These are phyloP conservation scores for Girardinus metallicus DNA, from an alignment of 2,797 vertebrate species.

Conservation along the genomic window DNA sequence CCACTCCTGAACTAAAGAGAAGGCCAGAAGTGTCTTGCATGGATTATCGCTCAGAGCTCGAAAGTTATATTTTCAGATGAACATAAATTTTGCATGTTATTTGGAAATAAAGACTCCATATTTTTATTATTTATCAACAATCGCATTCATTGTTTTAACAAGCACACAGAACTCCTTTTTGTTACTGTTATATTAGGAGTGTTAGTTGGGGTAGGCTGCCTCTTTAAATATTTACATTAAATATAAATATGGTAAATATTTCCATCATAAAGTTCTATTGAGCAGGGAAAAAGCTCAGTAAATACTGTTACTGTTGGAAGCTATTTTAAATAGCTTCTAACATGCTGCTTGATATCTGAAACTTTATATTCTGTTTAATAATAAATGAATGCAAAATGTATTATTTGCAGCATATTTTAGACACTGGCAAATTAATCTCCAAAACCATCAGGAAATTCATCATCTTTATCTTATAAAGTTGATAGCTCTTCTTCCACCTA, in stretches of 20 bases:
- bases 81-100: neutral
- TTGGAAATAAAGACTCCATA: neutral
- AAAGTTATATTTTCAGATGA: neutral
- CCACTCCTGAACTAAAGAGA: neutral
- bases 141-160: neutral
- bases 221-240: constrained; percentile 24
- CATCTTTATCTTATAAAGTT: constrained; percentile 46
- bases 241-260: constrained; percentile 40
- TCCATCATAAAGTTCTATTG: constrained; percentile 8
- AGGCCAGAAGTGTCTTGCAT: neutral
- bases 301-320: too few relatives aligned
- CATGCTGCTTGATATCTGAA: neutral
- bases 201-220: neutral
- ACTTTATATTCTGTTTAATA: neutral
- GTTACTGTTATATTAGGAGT: neutral
- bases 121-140: neutral
- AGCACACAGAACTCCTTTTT: neutral
- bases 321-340: neutral
- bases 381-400: constrained; percentile 4
- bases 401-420: constrained; percentile 6
- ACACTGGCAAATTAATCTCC: constrained; percentile 29
- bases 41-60: neutral
- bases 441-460: constrained; percentile 16
- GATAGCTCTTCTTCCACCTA: constrained; percentile 37
- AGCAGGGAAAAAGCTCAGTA: constrained; percentile 5